A percentile compares a stretch with the other conserved stretches of the same genome.
phyloP scores from a whole-genome alignment of 2,113 vertebrate species.

The Amia ocellicauda region DNA sequence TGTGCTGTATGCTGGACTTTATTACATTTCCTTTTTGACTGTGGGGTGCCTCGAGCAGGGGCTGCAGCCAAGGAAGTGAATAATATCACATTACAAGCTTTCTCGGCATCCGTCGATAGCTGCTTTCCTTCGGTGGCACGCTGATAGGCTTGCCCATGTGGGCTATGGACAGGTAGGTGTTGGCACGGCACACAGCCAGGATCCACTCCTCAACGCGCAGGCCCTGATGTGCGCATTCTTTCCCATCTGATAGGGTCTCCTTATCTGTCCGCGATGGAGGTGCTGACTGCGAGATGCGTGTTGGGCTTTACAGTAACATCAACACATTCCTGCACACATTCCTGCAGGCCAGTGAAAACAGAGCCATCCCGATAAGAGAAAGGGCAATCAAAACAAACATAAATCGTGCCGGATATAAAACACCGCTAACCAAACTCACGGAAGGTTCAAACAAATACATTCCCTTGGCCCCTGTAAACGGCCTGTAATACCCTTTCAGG shows the following conservation, averaged over 20 bases:
- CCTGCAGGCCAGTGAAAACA: slow-evolving; percentile 49
- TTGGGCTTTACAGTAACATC: slow-evolving; percentile 49
- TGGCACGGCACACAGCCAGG: too few relatives aligned
- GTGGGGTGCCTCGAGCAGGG: too few relatives aligned
- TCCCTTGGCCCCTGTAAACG: slow-evolving; percentile 31
- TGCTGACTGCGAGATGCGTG: slow-evolving; percentile 43
- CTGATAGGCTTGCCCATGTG: too few relatives aligned
- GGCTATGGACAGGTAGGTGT: too few relatives aligned
- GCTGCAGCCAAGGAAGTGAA: too few relatives aligned
- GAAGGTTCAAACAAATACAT: slow-evolving; percentile 46
- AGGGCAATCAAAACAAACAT: slow-evolving; percentile 50
- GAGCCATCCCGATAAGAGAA: slow-evolving; percentile 44
- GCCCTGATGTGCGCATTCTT: slow-evolving; percentile 39
- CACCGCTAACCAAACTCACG: slow-evolving; percentile 35
- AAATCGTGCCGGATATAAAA: slow-evolving; percentile 49
- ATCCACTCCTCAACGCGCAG: too few relatives aligned
- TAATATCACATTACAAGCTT: too few relatives aligned
- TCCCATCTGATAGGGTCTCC: slow-evolving; percentile 46
- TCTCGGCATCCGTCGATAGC: too few relatives aligned
- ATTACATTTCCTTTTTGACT: too few relatives aligned
- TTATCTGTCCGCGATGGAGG: slow-evolving; percentile 46
- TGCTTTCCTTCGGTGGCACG: too few relatives aligned
- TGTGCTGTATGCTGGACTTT: too few relatives aligned
- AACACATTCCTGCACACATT: slow-evolving; percentile 52
- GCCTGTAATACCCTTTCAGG: slow-evolving; percentile 42